Base-by-base conservation (phyloP, 2,797 vertebrate species). In the Coracias cyanogaster region DNA sequence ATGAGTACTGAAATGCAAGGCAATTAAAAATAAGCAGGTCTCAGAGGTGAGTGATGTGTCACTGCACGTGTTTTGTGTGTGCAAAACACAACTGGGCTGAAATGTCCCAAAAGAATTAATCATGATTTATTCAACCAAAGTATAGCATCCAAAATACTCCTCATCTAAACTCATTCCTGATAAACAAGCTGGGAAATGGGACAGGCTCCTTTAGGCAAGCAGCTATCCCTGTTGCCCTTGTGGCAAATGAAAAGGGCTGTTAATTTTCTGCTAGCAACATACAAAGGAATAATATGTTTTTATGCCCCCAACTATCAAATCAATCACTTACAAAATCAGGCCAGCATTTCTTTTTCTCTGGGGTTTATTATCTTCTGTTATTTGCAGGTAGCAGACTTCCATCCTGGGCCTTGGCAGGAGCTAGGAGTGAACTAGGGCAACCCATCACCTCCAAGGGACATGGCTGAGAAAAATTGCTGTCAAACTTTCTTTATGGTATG, bases 211-310 rank as follows among this genome's bases (percentile, higher is more conserved):
- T 4, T 10, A 91, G 58, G 31, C 24, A 39, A 79, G 48, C 25
- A 85, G 28, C 48, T 55, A 76, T 61, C 7, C 4, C 55, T 86
- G 33, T 28, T 93, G 76, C 35, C 55, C 46, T 93, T 71, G 39
- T 52, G 61, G 62, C 35, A 64, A 77, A 90, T 60, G 41, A 87
- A 95, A 67, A 26, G 25, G 35, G 26, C n/a, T 84, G 84, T 94
- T 92, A 86, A 93, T 73, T 81, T 94, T 89, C 82, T 89, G 35
- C 61, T 92, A 22, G 64, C 45, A 86, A 28, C 58, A 52, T 28
- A 37, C 24, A 70, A 58, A 66, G 16, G 14, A 94, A 49, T 78
- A 91, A 87, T 48, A 54, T 19, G 10, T 55, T 94, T 86, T 54
- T 66, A 10, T 74, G 60, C 39, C 83, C 52, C 10, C 8, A 91